Percentiles rank a stretch among this genome's conserved stretches.
Conservation (phyloP, 2,888 invertebrate genomes). For the Ochropleura plecta region DNA sequence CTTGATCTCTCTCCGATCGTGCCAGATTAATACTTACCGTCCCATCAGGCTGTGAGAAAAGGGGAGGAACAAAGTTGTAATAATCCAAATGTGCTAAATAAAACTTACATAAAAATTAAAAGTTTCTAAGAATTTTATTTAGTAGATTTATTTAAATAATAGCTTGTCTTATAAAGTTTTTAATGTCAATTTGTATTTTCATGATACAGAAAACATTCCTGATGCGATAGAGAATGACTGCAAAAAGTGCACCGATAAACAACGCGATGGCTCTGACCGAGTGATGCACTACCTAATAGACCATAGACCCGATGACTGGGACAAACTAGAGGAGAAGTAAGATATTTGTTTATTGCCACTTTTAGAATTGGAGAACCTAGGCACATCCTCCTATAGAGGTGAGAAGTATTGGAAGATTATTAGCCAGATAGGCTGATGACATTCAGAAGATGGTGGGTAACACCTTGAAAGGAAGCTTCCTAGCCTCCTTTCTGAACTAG, state of each 20-base stretch:
- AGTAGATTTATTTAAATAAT: neutral
- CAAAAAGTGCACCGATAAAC: constrained; percentile 92
- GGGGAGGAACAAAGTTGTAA: neutral
- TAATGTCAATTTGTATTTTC: neutral
- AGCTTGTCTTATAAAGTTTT: neutral
- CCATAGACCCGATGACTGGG: constrained; percentile 90
- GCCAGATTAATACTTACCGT: neutral
- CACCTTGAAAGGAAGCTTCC: neutral
- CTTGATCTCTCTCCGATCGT: neutral
- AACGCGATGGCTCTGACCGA: constrained; percentile 91
- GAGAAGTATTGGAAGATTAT: neutral
- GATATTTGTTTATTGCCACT: constrained; percentile 25
- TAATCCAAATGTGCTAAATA: neutral
- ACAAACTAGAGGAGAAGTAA: constrained; percentile 90
- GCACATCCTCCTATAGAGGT: no score
- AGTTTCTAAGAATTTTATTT: neutral
- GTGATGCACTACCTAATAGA: constrained; percentile 92
- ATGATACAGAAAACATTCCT: constrained; percentile 90
- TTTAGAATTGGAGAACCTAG: no score
- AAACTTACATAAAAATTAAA: neutral
- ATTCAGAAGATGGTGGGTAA: neutral
- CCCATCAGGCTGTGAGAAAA: neutral
- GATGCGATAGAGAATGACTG: constrained; percentile 93
- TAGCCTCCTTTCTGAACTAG: no score
- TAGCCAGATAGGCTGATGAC: neutral